phyloP scores from a whole-genome alignment of 2,113 vertebrate genomes.

The Lepisosteus oculatus region DNA sequence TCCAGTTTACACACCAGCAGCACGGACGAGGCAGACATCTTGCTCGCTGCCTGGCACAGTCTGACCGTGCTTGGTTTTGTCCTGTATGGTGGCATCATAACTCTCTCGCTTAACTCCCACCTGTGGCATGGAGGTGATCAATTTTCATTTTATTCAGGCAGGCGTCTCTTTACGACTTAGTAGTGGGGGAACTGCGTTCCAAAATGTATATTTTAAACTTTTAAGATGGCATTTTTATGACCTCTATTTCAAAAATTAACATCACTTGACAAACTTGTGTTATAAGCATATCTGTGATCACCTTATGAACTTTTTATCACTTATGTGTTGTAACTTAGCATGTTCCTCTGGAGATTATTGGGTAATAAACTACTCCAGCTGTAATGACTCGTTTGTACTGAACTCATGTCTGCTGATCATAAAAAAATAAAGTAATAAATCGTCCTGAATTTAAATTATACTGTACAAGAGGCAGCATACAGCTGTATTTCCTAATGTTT shows the following conservation, averaged over 20 bases:
- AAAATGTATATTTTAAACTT: neutral
- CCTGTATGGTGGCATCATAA: neutral
- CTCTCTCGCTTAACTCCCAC: neutral
- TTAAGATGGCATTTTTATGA: too few relatives aligned
- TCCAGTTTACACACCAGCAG: conserved; percentile 31
- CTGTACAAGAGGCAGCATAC: conserved; percentile 27
- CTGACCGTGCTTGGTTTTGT: conserved; percentile 19
- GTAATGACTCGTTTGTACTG: conserved; percentile 17
- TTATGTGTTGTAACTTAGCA: too few relatives aligned
- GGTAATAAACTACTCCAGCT: neutral
- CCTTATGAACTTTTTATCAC: too few relatives aligned
- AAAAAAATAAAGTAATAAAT: conserved; percentile 28
- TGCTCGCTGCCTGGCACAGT: neutral
- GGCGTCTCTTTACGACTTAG: conserved; percentile 6
- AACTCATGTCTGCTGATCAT: conserved; percentile 8
- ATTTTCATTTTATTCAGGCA: neutral
- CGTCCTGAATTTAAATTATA: neutral
- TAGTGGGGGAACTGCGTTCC: neutral
- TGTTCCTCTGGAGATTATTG: neutral
- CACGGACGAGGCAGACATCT: conserved; percentile 24
- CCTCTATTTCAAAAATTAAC: too few relatives aligned
- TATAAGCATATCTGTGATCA: too few relatives aligned
- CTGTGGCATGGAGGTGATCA: neutral
- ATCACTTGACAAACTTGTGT: too few relatives aligned
- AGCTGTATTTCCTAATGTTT: conserved; percentile 35